Base-by-base conservation (phyloP, 2,888 invertebrate genomes). In the Protodeltote pygarga region DNA sequence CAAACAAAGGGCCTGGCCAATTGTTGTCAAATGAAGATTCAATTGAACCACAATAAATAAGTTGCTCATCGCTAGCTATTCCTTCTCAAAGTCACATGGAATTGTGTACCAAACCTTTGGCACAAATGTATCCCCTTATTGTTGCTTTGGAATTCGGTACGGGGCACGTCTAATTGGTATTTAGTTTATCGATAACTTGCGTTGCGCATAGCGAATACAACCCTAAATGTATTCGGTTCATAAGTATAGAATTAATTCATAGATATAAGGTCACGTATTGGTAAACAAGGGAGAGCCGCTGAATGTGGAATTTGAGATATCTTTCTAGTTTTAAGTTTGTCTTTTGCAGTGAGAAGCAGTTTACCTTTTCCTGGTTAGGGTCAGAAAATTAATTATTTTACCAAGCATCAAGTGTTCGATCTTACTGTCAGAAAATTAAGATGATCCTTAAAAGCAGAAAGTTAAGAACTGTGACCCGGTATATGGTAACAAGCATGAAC, bases 1-100 rank as follows among this genome's bases (percentile, higher is more conserved):
- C 71, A 73, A 71, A 84, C 86, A 84, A 85, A 84, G 83, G 70
- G 77, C 69, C 79, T 71, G 71, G 79, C 83, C 85, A 83, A 85
- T 87, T 84, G 87, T 88, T 86, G 88, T 88, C 86, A 84, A 87
- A 87, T 88, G 89, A 89, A 89, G 85, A 90, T 89, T 89, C 90
- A 88, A 90, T 89, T 89, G 89, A 80, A 70, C 71, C 75, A 85
- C 84, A 73, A 80, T 81, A 79, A 81, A 81, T 81, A 77, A 77
- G 75, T 71, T 74, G 57, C 61, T 61, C 58, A 67, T 69, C 69
- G 71, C 65, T 55, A 47, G 69, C 63, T 45, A 75, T 78, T 84
- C 83, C 83, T 85, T 86, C 83, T 77, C 77, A 79, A 79, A 85
- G 75, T 72, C 77, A 71, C 75, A 57, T 65, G 47, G 33, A 49